Evolutionary conservation across 2,888 invertebrate species (phyloP), one percentile per base, ranked within the genome.

Genomic region (Phyllotreta cruciferae): DNA sequence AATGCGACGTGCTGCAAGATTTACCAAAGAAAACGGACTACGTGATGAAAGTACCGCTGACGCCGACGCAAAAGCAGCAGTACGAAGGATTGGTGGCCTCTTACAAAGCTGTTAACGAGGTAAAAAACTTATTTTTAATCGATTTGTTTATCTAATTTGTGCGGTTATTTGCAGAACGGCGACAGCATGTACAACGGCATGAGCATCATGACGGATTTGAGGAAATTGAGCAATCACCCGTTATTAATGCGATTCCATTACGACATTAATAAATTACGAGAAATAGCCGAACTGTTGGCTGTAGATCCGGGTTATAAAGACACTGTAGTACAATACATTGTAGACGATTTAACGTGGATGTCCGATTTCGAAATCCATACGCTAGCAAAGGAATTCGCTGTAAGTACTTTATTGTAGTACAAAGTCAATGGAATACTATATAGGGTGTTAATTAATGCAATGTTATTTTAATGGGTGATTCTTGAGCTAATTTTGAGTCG

Each of bases 211-310:
- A 96, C 96, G 90, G 93, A 96, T 79, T 87, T 98, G 82, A 85
- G 98, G 1, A 97, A 96, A 80, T 84, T 93, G 14, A 94, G 97
- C 39, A 98, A 98, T 83, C 98, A 98, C 82, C 96, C 97, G 0
- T 83, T 96, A 7, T 84, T 98, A 0, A 83, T 93, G 69, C 86
- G 96, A 36, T 86, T 86, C 75, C 87, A 91, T 80, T 94, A 91
- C 77, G 85, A 84, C 45, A 88, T 92, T 66, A 82, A 83, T 0
- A 83, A 85, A 71, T 78, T 89, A 45, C 79, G 85, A 62, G 81
- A 85, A 69, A 91, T 98, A 68, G 89, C 96, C 0, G 84, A 85
- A 55, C 81, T 87, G 1, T 82, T 94, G 44, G 89, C 91, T 0
- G 80, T 81, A 6, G 90, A 90, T 75, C 83, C 87, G 0, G 80